Evolutionary conservation across 1,140 invertebrate species (phyloP).

Genomic region (Saccostrea cuccullata): DNA sequence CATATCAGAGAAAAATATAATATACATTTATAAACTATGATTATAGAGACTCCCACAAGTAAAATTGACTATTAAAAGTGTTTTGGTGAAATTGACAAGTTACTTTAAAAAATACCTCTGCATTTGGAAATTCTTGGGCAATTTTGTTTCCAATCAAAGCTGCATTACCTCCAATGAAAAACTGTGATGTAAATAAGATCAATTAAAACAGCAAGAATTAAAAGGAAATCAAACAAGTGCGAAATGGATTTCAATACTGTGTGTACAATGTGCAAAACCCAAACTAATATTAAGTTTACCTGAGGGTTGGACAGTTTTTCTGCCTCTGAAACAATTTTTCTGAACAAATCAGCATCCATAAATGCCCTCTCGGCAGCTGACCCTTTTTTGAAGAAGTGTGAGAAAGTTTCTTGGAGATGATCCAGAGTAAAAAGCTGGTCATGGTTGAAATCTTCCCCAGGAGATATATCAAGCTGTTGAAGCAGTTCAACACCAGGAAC

Average conservation of each 20-base stretch:
- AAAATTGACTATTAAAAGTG: no score
- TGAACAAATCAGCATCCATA: constrained; percentile 64
- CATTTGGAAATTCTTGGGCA: constrained; percentile 75
- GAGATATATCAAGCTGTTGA: constrained; percentile 67
- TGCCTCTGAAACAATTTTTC: constrained; percentile 74
- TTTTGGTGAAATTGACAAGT: background rate
- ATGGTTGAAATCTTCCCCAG: constrained; percentile 71
- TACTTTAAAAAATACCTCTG: constrained; percentile 67
- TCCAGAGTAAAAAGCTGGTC: constrained; percentile 71
- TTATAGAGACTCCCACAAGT: background rate
- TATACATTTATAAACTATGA: background rate
- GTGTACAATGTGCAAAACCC: background rate
- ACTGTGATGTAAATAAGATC: constrained; percentile 67
- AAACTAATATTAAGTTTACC: constrained; percentile 47
- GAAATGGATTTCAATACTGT: background rate
- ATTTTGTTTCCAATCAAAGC: constrained; percentile 80
- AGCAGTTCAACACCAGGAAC: constrained; percentile 76
- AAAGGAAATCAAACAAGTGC: background rate
- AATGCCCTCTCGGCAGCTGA: constrained; percentile 79
- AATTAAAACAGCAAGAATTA: constrained; percentile 52
- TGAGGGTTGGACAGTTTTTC: constrained; percentile 69
- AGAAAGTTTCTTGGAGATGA: constrained; percentile 78
- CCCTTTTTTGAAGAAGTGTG: constrained; percentile 78
- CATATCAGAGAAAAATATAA: background rate
- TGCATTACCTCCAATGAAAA: constrained; percentile 80